Evolutionary conservation across 30 jellyfish, hydroid and myxozoan species (phyloP).

Genomic region (Hydractinia symbiolongicarpus): DNA sequence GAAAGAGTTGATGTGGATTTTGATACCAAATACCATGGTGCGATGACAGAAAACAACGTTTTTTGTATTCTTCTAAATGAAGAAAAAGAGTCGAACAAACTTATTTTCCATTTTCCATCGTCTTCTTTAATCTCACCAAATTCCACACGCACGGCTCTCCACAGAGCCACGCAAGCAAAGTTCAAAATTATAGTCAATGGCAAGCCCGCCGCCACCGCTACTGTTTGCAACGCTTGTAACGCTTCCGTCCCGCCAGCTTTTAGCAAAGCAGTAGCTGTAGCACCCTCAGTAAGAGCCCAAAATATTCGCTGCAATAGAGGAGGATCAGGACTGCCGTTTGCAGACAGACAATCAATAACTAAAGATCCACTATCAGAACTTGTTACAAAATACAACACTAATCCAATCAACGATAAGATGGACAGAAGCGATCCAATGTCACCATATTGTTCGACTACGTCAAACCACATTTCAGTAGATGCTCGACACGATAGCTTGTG

Average conservation of each 20-base stretch:
- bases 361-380: conserved; percentile 95
- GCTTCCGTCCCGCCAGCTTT: conserved; percentile 82
- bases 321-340: conserved; percentile 88
- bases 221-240: conserved; percentile 77
- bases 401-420: conserved; percentile 58
- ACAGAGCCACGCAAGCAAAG: conserved; percentile 85
- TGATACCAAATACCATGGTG: conserved; percentile 72
- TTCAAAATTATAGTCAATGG: conserved; percentile 67
- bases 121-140: conserved; percentile 66
- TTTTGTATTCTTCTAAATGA: conserved; percentile 21
- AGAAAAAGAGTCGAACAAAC: conserved; percentile 37
- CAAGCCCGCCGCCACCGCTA: conserved; percentile 75
- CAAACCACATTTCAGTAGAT: conserved; percentile 78
- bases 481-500: conserved; percentile 76
- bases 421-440: conserved; percentile 65
- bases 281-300: conserved; percentile 97
- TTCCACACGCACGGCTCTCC: conserved; percentile 77
- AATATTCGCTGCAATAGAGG: conserved; percentile 82
- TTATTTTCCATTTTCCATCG: conserved; percentile 49
- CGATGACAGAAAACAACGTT: conserved; percentile 37
- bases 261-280: conserved; percentile 83
- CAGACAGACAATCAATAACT: conserved; percentile 80
- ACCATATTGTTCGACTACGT: conserved; percentile 70
- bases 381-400: conserved; percentile 70
- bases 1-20: conserved; percentile 50